phyloP scores from a whole-genome alignment of 2,888 invertebrate genomes.

The Andrena dorsata region DNA sequence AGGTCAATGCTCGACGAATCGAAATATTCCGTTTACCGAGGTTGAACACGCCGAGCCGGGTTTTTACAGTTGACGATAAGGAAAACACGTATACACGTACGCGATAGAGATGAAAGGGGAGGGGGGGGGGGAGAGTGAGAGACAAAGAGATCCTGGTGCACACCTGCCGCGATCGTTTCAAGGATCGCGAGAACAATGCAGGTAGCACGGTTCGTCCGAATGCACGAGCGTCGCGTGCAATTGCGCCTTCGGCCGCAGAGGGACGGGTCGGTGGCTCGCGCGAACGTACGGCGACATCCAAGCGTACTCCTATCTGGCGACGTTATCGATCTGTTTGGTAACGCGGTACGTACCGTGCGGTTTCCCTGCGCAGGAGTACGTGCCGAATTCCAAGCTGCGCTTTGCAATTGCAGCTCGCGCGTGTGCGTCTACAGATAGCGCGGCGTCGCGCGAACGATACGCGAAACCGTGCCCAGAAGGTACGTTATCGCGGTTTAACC shows the following conservation, averaged over 20 bases:
- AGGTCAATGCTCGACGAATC: slow-evolving; percentile 23
- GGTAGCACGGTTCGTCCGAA: slow-evolving; percentile 2
- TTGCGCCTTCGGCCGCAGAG: not conserved
- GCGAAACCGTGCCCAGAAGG: slow-evolving; percentile 13
- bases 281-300: not conserved
- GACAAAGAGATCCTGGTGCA: slow-evolving; percentile 2
- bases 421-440: slow-evolving; percentile 9
- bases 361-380: slow-evolving; percentile 19
- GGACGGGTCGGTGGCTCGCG: not conserved
- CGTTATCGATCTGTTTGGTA: slow-evolving; percentile 51
- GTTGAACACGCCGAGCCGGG: not conserved
- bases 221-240: slow-evolving; percentile 8
- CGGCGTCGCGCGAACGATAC: slow-evolving; percentile 10
- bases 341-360: slow-evolving; percentile 6
- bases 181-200: slow-evolving; percentile 10
- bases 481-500: slow-evolving; percentile 71
- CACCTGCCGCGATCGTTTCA: slow-evolving; percentile 31
- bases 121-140: not conserved
- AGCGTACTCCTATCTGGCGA: slow-evolving; percentile 25
- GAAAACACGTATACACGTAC: not conserved
- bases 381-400: slow-evolving; percentile 31
- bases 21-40: slow-evolving; percentile 34
- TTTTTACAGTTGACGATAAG: slow-evolving; percentile 20
- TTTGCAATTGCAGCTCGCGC: not conserved
- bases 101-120: too few relatives aligned